A percentile compares a stretch with the other conserved stretches of the same genome.
phyloP scores from a whole-genome alignment of 2,888 invertebrate species.

The Zele albiditarsus region DNA sequence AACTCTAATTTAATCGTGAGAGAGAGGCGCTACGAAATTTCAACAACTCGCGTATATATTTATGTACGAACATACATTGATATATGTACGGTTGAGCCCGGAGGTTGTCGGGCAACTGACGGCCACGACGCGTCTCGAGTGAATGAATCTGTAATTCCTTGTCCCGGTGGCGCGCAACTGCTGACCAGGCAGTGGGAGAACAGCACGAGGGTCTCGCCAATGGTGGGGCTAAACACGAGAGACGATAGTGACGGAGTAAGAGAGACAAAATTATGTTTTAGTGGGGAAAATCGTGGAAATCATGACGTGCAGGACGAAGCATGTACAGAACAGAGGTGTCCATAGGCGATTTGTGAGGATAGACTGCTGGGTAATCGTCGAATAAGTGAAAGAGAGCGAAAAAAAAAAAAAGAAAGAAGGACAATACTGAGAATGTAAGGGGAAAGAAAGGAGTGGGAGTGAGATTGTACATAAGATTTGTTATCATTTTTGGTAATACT shows the following conservation, averaged over 20 bases:
- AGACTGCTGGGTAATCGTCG: background rate
- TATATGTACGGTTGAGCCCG: background rate
- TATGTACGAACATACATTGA: background rate
- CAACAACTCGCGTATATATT: background rate
- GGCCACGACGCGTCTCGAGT: constrained; percentile 52
- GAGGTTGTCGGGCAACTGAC: constrained; percentile 53
- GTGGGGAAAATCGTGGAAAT: constrained; percentile 55
- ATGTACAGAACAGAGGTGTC: background rate
- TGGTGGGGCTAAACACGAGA: background rate
- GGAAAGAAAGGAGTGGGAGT: background rate
- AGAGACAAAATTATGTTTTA: background rate
- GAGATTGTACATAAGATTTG: background rate
- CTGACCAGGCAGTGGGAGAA: constrained; percentile 21
- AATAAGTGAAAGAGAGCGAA: constrained; percentile 19
- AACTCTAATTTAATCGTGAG: background rate
- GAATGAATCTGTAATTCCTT: constrained; percentile 63
- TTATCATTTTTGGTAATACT: no score
- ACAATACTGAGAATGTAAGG: background rate
- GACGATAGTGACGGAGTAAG: background rate
- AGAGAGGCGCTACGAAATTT: background rate
- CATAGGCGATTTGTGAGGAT: background rate
- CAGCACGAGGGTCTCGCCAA: constrained; percentile 12
- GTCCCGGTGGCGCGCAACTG: constrained; percentile 39
- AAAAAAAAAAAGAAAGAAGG: background rate
- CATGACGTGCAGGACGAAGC: constrained; percentile 37